phyloP scores from a whole-genome alignment of 2,888 invertebrate species.

The Diaperis boleti region DNA sequence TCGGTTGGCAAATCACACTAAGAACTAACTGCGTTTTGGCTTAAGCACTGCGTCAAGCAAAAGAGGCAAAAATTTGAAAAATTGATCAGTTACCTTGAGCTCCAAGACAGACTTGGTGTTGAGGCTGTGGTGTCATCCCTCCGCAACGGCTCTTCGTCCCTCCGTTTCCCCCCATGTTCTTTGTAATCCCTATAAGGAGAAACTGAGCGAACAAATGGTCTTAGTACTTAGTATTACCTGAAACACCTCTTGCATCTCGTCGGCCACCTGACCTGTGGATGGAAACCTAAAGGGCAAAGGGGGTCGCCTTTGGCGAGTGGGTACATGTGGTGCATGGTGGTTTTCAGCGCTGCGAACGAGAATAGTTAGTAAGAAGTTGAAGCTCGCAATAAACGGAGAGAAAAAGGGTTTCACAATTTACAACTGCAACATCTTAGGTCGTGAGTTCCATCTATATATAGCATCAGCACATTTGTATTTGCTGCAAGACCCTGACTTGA shows the following conservation, averaged over 20 bases:
- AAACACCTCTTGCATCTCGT: conserved; percentile 94
- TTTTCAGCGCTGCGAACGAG: conserved; percentile 41
- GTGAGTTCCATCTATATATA: conserved; percentile 55
- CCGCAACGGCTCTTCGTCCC: conserved; percentile 72
- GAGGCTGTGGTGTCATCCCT: conserved; percentile 76
- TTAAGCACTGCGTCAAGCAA: background rate
- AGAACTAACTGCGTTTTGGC: background rate
- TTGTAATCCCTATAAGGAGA: conserved; percentile 81
- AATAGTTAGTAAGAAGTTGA: conserved; percentile 19
- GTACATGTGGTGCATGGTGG: conserved; percentile 78
- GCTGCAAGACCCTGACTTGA: conserved; percentile 44
- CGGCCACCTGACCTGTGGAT: conserved; percentile 95
- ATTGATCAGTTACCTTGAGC: conserved; percentile 62
- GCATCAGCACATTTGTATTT: conserved; percentile 50
- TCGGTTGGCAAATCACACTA: too few relatives aligned
- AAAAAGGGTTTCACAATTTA: conserved; percentile 43
- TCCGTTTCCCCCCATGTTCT: conserved; percentile 84
- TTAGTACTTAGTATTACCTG: conserved; percentile 72
- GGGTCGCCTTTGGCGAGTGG: conserved; percentile 88
- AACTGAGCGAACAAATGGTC: too few relatives aligned
- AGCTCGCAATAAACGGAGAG: conserved; percentile 17
- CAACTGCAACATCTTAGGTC: conserved; percentile 51
- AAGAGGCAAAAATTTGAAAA: background rate
- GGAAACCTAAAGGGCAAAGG: conserved; percentile 91
- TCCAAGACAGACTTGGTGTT: conserved; percentile 82